Percentiles rank a stretch among this genome's conserved stretches.
Conservation (phyloP, 35 echinoderm and acorn worm species). For the Lytechinus variegatus region DNA sequence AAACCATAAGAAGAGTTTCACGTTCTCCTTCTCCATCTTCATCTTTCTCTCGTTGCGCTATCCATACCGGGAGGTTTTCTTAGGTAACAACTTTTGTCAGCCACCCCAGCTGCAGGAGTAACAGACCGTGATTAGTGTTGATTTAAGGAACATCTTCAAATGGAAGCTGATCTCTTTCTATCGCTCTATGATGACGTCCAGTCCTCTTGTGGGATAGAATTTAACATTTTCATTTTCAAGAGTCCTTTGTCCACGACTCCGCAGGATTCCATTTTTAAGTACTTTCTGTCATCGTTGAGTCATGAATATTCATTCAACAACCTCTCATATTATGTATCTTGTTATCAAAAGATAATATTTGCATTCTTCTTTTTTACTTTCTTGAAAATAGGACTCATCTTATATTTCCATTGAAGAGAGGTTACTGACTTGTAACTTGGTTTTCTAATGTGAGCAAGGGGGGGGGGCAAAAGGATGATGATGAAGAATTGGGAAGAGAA, state of each 20-base stretch:
- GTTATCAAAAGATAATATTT: neutral
- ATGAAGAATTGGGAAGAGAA: neutral
- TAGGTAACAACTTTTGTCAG: slow-evolving; percentile 17
- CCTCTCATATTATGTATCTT: slow-evolving; percentile 13
- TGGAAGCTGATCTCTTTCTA: neutral
- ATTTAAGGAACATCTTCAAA: slow-evolving; percentile 32
- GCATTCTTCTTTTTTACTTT: neutral
- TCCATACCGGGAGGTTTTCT: slow-evolving; percentile 27
- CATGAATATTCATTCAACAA: slow-evolving; percentile 1
- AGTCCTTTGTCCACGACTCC: neutral
- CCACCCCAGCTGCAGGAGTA: neutral
- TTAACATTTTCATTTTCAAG: slow-evolving; percentile 7
- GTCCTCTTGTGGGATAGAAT: neutral
- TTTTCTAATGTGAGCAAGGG: neutral
- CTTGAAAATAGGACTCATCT: neutral
- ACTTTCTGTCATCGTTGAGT: neutral
- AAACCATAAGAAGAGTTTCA: neutral
- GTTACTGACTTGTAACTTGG: neutral
- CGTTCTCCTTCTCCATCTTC: neutral
- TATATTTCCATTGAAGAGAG: neutral
- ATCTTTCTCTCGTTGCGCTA: neutral
- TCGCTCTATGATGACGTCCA: neutral
- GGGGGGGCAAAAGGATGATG: neutral
- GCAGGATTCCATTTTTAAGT: neutral
- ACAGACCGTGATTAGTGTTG: slow-evolving; percentile 42